These are phyloP conservation scores for Meloidogyne floridensis DNA, from an alignment of 1,140 invertebrate genomes.

Conservation along the genomic window DNA sequence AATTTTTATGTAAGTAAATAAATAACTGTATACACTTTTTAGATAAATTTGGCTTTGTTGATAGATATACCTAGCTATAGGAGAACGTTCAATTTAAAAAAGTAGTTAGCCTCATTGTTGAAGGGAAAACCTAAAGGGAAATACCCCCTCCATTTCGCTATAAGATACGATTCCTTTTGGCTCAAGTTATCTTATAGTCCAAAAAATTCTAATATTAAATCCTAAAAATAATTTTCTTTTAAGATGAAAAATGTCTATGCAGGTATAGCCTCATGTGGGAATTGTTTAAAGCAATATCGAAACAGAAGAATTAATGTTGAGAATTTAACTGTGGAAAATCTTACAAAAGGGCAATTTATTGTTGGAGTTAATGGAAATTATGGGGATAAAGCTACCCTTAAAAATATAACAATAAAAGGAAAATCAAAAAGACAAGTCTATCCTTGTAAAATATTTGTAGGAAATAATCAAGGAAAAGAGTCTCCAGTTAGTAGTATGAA, in stretches of 20 bases:
- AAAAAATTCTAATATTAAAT: no score
- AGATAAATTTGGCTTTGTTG: no score
- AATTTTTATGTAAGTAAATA: conserved; percentile 18
- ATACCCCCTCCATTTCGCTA: no score
- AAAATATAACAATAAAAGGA: neutral
- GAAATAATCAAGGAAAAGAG: neutral
- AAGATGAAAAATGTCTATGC: conserved; percentile 7
- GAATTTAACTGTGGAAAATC: neutral
- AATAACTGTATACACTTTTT: neutral
- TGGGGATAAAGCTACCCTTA: neutral
- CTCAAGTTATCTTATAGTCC: no score
- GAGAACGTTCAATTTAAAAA: no score
- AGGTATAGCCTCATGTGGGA: neutral
- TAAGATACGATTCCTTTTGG: no score
- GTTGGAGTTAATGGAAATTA: neutral
- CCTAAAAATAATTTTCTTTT: neutral
- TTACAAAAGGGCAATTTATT: neutral
- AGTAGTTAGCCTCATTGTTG: no score
- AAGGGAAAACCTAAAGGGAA: no score
- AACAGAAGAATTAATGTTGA: neutral
- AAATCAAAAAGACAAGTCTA: neutral
- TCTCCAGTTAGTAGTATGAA: neutral
- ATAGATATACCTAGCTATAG: no score
- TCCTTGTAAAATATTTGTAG: neutral
- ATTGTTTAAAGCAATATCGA: neutral